phyloP scores from a whole-genome alignment of 2,888 invertebrate genomes.

The Panzeria rudis region DNA sequence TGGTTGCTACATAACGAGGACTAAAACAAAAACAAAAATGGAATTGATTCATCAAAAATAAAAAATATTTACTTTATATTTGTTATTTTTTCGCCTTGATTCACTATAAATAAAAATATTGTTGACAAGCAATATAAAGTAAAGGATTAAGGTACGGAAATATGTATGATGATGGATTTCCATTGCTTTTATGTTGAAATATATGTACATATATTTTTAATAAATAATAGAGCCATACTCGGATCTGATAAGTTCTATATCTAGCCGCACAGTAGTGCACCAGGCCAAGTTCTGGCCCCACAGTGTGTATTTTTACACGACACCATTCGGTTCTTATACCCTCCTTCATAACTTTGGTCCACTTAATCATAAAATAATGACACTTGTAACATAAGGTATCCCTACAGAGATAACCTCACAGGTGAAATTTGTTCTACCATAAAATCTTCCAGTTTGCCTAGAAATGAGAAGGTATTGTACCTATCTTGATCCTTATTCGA shows the following conservation, averaged over 20 bases:
- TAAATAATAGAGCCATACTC: not conserved
- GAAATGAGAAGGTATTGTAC: too few species aligned
- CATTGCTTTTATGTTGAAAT: not conserved
- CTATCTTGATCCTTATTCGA: too few species aligned
- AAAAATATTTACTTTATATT: not conserved
- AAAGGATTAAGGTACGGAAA: constrained; percentile 10
- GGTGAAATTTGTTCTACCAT: too few species aligned
- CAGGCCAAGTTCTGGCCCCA: too few species aligned
- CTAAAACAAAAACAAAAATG: not conserved
- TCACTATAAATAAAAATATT: not conserved
- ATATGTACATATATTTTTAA: not conserved
- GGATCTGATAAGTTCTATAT: not conserved
- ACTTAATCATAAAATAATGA: too few species aligned
- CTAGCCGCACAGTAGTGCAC: too few species aligned
- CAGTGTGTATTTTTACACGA: too few species aligned
- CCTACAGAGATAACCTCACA: too few species aligned
- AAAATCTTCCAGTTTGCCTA: too few species aligned
- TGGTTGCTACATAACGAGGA: not conserved
- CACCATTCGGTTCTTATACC: too few species aligned
- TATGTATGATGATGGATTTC: constrained; percentile 11
- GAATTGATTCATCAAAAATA: constrained; percentile 8
- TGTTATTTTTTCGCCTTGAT: constrained; percentile 7
- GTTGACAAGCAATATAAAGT: constrained; percentile 12
- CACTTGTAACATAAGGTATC: too few species aligned
- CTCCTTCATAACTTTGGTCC: too few species aligned